Conservation (phyloP, 2,888 invertebrate genomes). For the Metalampra italica region DNA sequence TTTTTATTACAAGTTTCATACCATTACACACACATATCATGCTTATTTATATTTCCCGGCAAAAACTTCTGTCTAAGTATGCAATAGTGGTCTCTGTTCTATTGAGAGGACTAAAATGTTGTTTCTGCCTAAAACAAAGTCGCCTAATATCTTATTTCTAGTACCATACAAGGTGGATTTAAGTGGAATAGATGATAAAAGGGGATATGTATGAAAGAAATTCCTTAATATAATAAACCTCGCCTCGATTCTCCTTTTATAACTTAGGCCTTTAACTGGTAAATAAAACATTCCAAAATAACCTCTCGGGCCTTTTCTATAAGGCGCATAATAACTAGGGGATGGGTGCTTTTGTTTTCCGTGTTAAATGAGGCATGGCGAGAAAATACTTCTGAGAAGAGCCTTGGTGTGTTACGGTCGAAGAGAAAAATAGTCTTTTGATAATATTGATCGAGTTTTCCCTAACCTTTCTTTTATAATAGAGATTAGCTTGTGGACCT, state of each 20-base stretch:
- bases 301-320: background rate
- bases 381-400: slow-evolving; percentile 5
- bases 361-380: slow-evolving; percentile 10
- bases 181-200: too few relatives aligned
- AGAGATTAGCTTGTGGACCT: background rate
- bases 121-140: too few relatives aligned
- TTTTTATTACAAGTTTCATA: too few relatives aligned
- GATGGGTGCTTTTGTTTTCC: slow-evolving; percentile 1
- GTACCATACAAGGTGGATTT: too few relatives aligned
- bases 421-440: slow-evolving; percentile 3
- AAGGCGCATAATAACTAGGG: background rate
- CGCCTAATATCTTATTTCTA: too few relatives aligned
- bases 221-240: background rate
- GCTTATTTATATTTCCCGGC: too few relatives aligned
- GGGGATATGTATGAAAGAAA: background rate
- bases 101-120: too few relatives aligned
- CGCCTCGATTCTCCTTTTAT: background rate
- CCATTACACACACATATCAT: too few relatives aligned
- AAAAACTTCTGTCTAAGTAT: too few relatives aligned
- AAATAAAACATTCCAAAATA: background rate
- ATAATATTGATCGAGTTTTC: slow-evolving; percentile 2
- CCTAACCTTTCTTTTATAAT: background rate
- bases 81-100: too few relatives aligned
- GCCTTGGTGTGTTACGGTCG: slow-evolving; percentile 4
- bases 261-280: background rate